phyloP scores from a whole-genome alignment of 2,113 vertebrate genomes.

The Atlantisia rogersi region DNA sequence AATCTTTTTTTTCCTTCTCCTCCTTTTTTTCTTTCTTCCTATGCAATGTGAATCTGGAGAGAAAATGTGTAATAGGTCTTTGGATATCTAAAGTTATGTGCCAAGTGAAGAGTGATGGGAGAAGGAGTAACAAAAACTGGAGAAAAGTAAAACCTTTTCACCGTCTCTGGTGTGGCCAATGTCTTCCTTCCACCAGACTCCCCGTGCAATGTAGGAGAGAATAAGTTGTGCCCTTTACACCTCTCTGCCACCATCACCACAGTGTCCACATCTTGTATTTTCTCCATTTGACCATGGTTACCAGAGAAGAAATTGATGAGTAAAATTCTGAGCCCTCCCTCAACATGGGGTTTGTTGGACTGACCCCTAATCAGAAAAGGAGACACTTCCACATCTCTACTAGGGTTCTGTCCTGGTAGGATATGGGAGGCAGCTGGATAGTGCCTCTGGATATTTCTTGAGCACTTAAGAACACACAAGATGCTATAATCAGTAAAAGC shows the following conservation, averaged over 20 bases:
- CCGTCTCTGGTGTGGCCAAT: accelerated
- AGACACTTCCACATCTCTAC: not conserved
- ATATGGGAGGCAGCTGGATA: not conserved
- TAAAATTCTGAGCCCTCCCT: too few relatives aligned
- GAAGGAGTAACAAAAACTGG: accelerated
- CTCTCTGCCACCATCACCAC: not conserved
- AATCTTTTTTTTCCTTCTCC: not conserved
- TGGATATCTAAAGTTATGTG: not conserved
- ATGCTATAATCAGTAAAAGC: not conserved
- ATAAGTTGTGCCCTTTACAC: not conserved
- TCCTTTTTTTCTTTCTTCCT: not conserved
- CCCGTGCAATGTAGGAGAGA: not conserved
- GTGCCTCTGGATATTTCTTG: not conserved
- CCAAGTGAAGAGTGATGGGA: not conserved
- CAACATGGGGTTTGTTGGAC: accelerated
- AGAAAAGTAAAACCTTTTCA: not conserved
- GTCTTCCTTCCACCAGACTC: not conserved
- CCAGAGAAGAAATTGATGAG: not conserved
- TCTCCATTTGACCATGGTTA: accelerated
- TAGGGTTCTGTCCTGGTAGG: not conserved
- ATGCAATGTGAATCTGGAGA: not conserved
- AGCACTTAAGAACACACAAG: not conserved
- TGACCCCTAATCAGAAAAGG: not conserved
- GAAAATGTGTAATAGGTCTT: not conserved
- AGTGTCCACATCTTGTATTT: not conserved